Evolutionary conservation across 2,113 vertebrate genomes (phyloP).

Genomic region (Saiga tatarica): DNA sequence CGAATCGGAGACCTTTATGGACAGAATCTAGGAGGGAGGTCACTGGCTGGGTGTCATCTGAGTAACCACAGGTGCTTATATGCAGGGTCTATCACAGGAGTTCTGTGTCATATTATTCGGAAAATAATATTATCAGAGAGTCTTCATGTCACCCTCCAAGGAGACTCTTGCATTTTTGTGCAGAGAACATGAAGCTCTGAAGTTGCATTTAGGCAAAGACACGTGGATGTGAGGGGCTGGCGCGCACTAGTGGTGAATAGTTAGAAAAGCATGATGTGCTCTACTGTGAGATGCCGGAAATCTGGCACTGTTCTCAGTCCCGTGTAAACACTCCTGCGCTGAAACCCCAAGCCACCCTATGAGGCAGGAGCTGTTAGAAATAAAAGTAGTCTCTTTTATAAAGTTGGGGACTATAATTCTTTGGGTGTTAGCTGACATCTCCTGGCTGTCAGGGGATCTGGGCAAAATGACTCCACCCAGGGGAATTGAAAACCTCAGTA

Average conservation of each 20-base stretch:
- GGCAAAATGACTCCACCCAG: neutral
- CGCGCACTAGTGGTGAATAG: rapidly evolving
- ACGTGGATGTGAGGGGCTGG: neutral
- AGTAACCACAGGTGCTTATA: neutral
- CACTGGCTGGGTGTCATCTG: neutral
- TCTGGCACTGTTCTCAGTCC: neutral
- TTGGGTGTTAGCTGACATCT: neutral
- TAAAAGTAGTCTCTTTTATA: neutral
- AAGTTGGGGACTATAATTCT: neutral
- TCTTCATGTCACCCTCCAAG: neutral
- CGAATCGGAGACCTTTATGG: neutral
- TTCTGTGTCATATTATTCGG: neutral
- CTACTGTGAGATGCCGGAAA: neutral
- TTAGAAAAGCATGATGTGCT: rapidly evolving
- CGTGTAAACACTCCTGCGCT: neutral
- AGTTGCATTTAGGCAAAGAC: neutral
- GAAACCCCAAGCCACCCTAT: neutral
- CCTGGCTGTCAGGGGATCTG: neutral
- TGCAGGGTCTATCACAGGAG: neutral
- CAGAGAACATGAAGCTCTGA: neutral
- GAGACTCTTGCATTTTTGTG: neutral
- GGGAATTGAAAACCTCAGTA: neutral
- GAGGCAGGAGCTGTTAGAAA: neutral
- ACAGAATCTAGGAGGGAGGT: neutral
- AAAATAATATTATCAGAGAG: neutral